Conservation (phyloP, 2,888 invertebrate genomes). For the Cheilosia grossa region DNA sequence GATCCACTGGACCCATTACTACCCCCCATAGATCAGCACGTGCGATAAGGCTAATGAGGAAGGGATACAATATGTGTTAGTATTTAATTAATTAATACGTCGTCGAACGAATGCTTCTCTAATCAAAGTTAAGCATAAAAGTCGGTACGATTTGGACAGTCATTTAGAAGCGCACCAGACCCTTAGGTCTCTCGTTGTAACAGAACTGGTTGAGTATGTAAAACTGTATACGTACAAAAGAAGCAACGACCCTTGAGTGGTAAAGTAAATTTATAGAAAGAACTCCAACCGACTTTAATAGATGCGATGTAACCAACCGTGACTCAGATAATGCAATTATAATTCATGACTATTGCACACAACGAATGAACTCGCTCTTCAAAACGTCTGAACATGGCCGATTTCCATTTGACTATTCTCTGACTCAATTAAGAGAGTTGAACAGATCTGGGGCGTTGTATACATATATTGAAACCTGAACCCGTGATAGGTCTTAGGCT, state of each 20-base stretch:
- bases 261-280: slow-evolving; percentile 37
- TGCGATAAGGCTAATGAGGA: neutral
- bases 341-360: slow-evolving; percentile 43
- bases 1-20: neutral
- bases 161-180: neutral
- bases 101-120: neutral
- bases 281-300: slow-evolving; percentile 23
- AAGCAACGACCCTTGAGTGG: slow-evolving; percentile 64
- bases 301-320: slow-evolving; percentile 47
- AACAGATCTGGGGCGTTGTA: slow-evolving; percentile 42
- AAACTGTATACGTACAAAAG: neutral
- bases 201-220: slow-evolving; percentile 2
- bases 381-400: slow-evolving; percentile 26
- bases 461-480: neutral
- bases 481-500: neutral
- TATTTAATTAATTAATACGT: neutral
- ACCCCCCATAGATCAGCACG: neutral
- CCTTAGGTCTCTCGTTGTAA: neutral
- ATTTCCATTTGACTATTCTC: slow-evolving; percentile 21
- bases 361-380: slow-evolving; percentile 34
- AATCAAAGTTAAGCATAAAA: neutral
- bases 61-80: neutral
- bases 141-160: neutral
- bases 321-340: slow-evolving; percentile 57
- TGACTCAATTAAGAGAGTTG: slow-evolving; percentile 23